These are phyloP conservation scores for Atta colombica DNA, from an alignment of 1,140 invertebrate genomes.

Conservation along the genomic window DNA sequence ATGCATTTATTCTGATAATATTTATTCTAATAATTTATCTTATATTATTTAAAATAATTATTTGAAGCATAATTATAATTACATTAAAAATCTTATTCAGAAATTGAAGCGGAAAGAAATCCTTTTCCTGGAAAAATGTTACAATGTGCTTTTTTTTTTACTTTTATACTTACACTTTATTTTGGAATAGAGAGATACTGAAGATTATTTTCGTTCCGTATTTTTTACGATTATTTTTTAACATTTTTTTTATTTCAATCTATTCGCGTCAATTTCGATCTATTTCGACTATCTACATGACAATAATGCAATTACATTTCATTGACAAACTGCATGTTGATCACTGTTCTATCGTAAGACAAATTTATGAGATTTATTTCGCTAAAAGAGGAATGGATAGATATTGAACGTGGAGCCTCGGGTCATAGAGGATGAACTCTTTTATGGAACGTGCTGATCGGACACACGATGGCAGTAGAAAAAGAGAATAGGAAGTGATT, in stretches of 20 bases:
- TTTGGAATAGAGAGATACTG: background rate
- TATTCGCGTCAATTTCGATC: background rate
- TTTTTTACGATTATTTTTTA: background rate
- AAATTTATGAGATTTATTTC: slow-evolving; percentile 26
- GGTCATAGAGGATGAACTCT: slow-evolving; percentile 69
- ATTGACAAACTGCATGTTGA: slow-evolving; percentile 12
- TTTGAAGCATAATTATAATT: no score
- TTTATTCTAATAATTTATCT: no score
- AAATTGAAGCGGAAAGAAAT: no score
- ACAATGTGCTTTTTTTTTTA: no score
- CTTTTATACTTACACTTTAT: background rate
- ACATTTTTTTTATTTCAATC: background rate
- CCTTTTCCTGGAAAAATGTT: no score
- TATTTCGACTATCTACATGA: background rate
- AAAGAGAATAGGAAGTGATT: slow-evolving; percentile 69
- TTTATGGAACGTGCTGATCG: slow-evolving; percentile 45
- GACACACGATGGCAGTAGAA: slow-evolving; percentile 40
- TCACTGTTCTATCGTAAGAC: slow-evolving; percentile 11
- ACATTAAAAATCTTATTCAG: no score
- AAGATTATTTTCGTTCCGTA: background rate
- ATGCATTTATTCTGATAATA: no score
- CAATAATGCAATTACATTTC: slow-evolving; percentile 11
- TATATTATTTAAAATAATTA: no score
- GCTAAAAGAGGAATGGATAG: slow-evolving; percentile 30
- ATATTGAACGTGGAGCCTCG: slow-evolving; percentile 54